phyloP scores from a whole-genome alignment of 1,140 invertebrate genomes.

The Neelides sp. region DNA sequence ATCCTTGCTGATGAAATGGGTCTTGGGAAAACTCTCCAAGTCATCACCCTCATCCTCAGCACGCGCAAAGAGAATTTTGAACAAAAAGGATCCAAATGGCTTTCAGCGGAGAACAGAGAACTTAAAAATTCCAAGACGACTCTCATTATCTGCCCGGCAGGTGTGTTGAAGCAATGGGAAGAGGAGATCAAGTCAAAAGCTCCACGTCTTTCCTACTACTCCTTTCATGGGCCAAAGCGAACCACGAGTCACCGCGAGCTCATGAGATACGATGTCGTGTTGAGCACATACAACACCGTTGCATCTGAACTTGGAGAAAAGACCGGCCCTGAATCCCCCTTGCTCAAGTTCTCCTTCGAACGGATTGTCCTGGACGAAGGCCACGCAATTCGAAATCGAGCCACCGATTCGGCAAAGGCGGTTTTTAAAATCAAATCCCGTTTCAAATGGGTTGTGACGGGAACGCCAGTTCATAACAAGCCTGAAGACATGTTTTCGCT shows the following conservation, averaged over 20 bases:
- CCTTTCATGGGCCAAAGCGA: conserved; percentile 71
- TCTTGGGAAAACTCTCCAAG: conserved; percentile 79
- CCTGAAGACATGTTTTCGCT: conserved; percentile 23
- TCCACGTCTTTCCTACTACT: conserved; percentile 46
- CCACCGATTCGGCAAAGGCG: conserved; percentile 55
- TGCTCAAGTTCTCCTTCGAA: conserved; percentile 61
- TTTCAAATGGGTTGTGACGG: conserved; percentile 74
- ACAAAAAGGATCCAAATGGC: conserved; percentile 33
- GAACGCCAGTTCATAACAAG: conserved; percentile 84
- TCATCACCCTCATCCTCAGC: conserved; percentile 65
- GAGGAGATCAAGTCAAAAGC: conserved; percentile 58
- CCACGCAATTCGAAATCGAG: conserved; percentile 78
- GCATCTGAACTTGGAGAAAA: conserved; percentile 36
- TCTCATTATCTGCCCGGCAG: conserved; percentile 78
- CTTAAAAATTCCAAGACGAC: conserved; percentile 44
- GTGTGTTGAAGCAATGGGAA: conserved; percentile 72
- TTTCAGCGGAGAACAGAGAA: conserved; percentile 31
- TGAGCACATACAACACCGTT: conserved; percentile 43
- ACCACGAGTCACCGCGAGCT: conserved; percentile 42
- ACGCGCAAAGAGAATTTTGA: conserved; percentile 13
- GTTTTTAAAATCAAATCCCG: conserved; percentile 49
- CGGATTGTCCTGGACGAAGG: conserved; percentile 86
- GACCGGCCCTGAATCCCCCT: conserved; percentile 16
- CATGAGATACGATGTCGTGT: conserved; percentile 41
- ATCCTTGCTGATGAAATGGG: conserved; percentile 91